Conservation (phyloP, 2,888 invertebrate species). For the Amblyjoppa proteus region DNA sequence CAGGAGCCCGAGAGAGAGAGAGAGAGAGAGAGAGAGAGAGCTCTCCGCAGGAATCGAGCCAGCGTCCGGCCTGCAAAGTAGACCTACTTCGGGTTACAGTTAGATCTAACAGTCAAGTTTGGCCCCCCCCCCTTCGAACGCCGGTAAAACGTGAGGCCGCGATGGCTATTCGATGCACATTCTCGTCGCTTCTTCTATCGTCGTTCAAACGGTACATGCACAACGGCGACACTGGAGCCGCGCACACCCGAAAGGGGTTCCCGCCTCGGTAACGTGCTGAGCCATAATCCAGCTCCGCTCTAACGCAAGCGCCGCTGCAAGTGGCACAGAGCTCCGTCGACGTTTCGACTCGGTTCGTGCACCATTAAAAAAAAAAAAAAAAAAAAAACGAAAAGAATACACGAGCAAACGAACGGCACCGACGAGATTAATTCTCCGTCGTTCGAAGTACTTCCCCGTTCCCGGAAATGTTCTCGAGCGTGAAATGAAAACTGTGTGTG, state of each 20-base stretch:
- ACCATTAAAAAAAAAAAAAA: constrained; percentile 4
- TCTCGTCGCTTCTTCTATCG: constrained; percentile 35
- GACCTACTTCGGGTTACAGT: constrained; percentile 82
- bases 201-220: constrained; percentile 39
- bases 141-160: constrained; percentile 33
- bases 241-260: neutral
- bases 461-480: constrained; percentile 30
- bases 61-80: constrained; percentile 75
- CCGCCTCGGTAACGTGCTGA: neutral
- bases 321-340: constrained; percentile 7
- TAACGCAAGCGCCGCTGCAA: neutral
- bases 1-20: too few species aligned
- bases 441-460: constrained; percentile 7
- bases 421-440: constrained; percentile 7
- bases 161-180: constrained; percentile 66
- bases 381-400: neutral
- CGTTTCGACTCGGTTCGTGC: constrained; percentile 29
- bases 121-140: constrained; percentile 44
- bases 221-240: neutral
- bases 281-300: neutral
- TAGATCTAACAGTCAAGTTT: constrained; percentile 81
- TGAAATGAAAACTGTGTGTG: constrained; percentile 43
- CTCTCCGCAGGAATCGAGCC: constrained; percentile 56
- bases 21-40: constrained; percentile 18
- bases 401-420: constrained; percentile 34